A percentile compares a stretch with the other conserved stretches of the same genome.
Conservation (phyloP, 2,113 vertebrate genomes). For the Paramisgurnus dabryanus region DNA sequence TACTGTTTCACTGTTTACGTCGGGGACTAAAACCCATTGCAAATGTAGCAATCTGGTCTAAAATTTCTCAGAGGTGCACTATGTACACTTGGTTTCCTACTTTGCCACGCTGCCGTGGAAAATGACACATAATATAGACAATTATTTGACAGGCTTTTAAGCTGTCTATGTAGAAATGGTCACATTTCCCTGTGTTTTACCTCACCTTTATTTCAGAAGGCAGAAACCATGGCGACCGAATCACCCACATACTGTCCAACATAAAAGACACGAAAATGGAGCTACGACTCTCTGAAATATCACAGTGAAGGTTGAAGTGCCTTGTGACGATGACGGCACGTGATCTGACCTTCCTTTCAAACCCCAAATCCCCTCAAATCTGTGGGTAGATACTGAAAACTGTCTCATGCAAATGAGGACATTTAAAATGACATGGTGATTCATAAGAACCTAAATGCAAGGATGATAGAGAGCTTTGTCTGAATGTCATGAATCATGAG, state of each 20-base stretch:
- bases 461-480: background rate
- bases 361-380: constrained; percentile 1
- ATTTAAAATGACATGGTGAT: constrained; percentile 29
- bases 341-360: constrained; percentile 31
- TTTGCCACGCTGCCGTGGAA: background rate
- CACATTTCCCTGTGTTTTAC: constrained; percentile 14
- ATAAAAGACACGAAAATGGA: constrained; percentile 3
- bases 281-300: background rate
- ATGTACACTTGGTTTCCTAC: background rate
- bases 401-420: background rate
- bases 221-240: constrained; percentile 25
- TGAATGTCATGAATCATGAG: background rate
- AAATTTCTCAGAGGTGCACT: background rate
- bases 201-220: background rate
- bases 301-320: background rate
- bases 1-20: background rate
- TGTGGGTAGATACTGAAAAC: background rate
- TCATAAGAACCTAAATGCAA: background rate
- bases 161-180: constrained; percentile 8
- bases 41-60: background rate
- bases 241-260: background rate
- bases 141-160: constrained; percentile 28
- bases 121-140: constrained; percentile 16
- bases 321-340: background rate
- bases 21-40: background rate